These are phyloP conservation scores for Cydia strobilella DNA, from an alignment of 1,140 invertebrate species.

Conservation along the genomic window DNA sequence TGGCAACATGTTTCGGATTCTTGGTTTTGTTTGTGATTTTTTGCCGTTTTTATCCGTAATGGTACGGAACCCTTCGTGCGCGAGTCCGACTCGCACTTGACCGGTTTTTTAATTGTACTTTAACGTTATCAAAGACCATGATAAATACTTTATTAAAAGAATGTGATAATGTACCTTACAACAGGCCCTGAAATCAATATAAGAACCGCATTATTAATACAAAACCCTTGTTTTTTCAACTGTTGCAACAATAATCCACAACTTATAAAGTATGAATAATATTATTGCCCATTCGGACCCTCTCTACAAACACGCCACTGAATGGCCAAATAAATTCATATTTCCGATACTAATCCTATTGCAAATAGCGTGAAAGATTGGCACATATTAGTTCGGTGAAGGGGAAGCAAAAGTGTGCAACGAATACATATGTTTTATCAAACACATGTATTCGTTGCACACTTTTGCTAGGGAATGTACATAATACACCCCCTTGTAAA, in stretches of 20 bases:
- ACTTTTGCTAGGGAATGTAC: conserved; percentile 7
- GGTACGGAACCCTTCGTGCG: no score
- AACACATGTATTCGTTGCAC: no score
- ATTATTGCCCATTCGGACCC: conserved; percentile 47
- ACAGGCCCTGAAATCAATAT: no score
- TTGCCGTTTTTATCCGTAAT: no score
- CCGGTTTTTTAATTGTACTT: no score
- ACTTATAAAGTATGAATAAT: conserved; percentile 51
- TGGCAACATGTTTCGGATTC: no score
- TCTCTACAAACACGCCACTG: conserved; percentile 40
- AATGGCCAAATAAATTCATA: conserved; percentile 54
- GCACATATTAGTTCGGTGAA: conserved; percentile 1
- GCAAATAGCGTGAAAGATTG: conserved; percentile 38
- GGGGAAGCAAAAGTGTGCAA: neutral
- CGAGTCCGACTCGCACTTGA: no score
- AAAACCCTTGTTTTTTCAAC: conserved; percentile 17
- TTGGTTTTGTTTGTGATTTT: no score
- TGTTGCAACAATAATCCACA: conserved; percentile 34
- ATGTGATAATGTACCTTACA: no score
- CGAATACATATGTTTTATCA: conserved; percentile 33
- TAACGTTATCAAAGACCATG: no score
- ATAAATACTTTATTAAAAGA: no score
- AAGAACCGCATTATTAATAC: neutral
- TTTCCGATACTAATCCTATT: conserved; percentile 45
- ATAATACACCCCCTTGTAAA: neutral